Conservation (phyloP, 1,140 invertebrate species). For the Drosophila navojoa region DNA sequence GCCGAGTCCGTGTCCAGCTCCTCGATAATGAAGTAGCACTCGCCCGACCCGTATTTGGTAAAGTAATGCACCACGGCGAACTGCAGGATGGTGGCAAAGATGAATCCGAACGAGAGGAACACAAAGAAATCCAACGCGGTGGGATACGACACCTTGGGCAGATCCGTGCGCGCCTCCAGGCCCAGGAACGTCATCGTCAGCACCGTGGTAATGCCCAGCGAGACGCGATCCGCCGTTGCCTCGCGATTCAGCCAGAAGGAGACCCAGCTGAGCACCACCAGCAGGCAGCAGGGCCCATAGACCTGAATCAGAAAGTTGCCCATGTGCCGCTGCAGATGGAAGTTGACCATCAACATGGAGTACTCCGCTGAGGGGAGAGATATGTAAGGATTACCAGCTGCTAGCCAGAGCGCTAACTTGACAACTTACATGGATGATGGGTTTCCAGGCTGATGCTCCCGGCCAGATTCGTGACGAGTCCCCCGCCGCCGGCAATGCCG, state of each 20-base stretch:
- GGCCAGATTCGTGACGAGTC: slow-evolving; percentile 46
- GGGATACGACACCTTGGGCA: slow-evolving; percentile 94
- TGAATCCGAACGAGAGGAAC: slow-evolving; percentile 93
- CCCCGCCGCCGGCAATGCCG: slow-evolving; percentile 36
- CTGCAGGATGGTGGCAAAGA: slow-evolving; percentile 94
- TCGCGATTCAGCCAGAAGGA: slow-evolving; percentile 96
- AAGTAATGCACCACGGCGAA: slow-evolving; percentile 95
- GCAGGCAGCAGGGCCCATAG: slow-evolving; percentile 92
- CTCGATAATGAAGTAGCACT: slow-evolving; percentile 89
- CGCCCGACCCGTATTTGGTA: slow-evolving; percentile 94
- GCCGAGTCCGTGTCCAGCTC: slow-evolving; percentile 86
- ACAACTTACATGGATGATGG: slow-evolving; percentile 69
- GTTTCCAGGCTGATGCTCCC: slow-evolving; percentile 65
- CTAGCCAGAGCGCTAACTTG: neutral
- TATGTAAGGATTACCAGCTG: slow-evolving; percentile 6
- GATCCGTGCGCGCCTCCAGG: slow-evolving; percentile 92
- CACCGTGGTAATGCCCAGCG: slow-evolving; percentile 93
- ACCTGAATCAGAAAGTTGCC: slow-evolving; percentile 95
- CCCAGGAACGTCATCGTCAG: slow-evolving; percentile 95
- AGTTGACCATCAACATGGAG: slow-evolving; percentile 92
- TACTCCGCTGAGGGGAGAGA: slow-evolving; percentile 86
- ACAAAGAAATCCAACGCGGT: slow-evolving; percentile 95
- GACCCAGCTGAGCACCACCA: slow-evolving; percentile 95
- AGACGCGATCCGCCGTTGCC: slow-evolving; percentile 93
- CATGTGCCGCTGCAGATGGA: slow-evolving; percentile 93